These are phyloP conservation scores for Megaptera novaeangliae DNA, from an alignment of 2,113 vertebrate genomes.

Conservation along the genomic window DNA sequence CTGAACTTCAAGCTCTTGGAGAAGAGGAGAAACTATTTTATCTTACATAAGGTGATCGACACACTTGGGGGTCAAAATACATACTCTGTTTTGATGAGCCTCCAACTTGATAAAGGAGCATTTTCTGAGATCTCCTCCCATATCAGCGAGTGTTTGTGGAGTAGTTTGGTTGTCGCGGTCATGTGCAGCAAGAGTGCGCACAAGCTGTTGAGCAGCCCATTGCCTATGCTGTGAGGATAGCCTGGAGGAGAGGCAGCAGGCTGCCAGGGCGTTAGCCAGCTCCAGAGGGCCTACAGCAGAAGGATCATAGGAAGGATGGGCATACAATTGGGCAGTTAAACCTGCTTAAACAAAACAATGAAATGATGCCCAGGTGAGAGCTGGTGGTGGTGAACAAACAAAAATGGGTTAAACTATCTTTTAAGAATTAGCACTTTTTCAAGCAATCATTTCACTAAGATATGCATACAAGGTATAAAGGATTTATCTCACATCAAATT, in stretches of 20 bases:
- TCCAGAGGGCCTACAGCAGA: constrained; percentile 98
- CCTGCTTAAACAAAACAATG: constrained; percentile 90
- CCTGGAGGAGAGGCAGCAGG: constrained; percentile 96
- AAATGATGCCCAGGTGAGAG: constrained; percentile 82
- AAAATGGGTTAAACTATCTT: constrained; percentile 72
- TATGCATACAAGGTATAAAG: neutral
- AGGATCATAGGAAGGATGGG: constrained; percentile 93
- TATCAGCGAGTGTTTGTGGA: constrained; percentile 95
- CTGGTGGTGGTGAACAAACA: constrained; percentile 52
- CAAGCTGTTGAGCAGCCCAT: constrained; percentile 98
- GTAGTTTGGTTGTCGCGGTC: constrained; percentile 94
- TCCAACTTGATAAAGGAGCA: constrained; percentile 96
- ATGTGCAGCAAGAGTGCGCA: constrained; percentile 94
- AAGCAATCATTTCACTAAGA: constrained; percentile 49
- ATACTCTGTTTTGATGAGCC: constrained; percentile 96
- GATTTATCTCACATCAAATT: neutral
- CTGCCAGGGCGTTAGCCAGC: constrained; percentile 97
- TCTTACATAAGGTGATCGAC: neutral
- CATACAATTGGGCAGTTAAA: constrained; percentile 93
- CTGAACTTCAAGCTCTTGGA: neutral
- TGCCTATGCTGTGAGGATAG: constrained; percentile 98
- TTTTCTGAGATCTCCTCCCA: constrained; percentile 95
- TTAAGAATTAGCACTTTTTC: constrained; percentile 58
- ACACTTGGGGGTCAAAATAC: constrained; percentile 36
- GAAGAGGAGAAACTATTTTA: neutral